These are phyloP conservation scores for Mus caroli DNA, from an alignment of 2,797 vertebrate species.

Conservation along the genomic window DNA sequence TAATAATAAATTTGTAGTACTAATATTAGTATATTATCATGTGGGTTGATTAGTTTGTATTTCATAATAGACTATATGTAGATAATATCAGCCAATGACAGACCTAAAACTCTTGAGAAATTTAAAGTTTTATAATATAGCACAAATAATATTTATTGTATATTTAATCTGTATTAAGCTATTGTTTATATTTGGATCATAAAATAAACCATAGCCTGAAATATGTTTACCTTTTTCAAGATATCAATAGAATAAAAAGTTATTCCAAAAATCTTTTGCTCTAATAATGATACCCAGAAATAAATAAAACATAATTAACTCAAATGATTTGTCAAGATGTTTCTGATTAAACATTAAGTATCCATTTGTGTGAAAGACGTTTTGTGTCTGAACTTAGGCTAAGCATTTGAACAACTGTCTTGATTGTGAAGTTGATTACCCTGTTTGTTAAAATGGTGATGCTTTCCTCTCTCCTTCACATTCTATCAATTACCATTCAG, in stretches of 20 bases:
- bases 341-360: neutral
- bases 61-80: constrained; percentile 57
- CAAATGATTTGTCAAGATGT: constrained; percentile 27
- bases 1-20: constrained; percentile 54
- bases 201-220: constrained; percentile 11
- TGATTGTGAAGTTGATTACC: constrained; percentile 42
- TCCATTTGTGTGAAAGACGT: constrained; percentile 3
- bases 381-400: neutral
- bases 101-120: neutral
- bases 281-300: neutral
- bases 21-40: constrained; percentile 62
- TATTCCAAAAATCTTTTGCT: neutral
- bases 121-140: neutral
- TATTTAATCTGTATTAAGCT: neutral
- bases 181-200: neutral
- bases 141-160: neutral
- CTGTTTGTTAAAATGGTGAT: neutral
- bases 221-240: constrained; percentile 38
- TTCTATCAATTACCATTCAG: neutral
- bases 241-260: neutral
- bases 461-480: neutral
- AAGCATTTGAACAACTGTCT: neutral
- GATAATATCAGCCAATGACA: neutral
- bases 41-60: constrained; percentile 60
- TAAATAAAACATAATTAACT: neutral